phyloP scores from a whole-genome alignment of 1,140 invertebrate species.

The Drosophila arizonae region DNA sequence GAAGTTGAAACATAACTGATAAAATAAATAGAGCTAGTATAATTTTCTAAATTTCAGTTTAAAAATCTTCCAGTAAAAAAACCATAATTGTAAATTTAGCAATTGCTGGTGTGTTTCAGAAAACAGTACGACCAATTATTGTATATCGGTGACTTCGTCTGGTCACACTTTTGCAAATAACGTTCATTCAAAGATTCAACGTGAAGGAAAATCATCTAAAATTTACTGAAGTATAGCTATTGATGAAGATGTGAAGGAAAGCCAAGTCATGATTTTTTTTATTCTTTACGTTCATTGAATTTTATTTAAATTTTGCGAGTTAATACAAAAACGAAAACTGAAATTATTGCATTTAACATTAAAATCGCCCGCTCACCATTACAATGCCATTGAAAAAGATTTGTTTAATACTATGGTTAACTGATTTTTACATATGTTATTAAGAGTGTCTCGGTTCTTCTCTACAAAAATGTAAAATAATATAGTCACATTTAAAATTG shows the following conservation, averaged over 20 bases:
- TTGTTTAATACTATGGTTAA: slow-evolving; percentile 79
- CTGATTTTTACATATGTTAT: slow-evolving; percentile 74
- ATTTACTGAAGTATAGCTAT: neutral
- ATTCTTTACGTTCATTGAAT: slow-evolving; percentile 74
- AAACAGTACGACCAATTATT: neutral
- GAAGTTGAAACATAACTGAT: too few relatives aligned
- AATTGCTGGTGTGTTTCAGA: too few relatives aligned
- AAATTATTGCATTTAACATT: slow-evolving; percentile 76
- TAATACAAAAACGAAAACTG: slow-evolving; percentile 76
- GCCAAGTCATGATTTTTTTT: neutral
- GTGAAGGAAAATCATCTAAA: neutral
- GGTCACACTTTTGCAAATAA: neutral
- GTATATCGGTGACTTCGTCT: neutral
- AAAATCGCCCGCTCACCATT: slow-evolving; percentile 71
- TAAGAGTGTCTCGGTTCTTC: slow-evolving; percentile 68
- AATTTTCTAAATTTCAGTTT: too few relatives aligned
- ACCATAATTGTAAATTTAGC: too few relatives aligned
- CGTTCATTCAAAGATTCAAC: neutral
- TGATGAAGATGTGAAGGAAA: neutral
- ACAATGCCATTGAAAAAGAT: slow-evolving; percentile 73
- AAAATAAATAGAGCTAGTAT: too few relatives aligned
- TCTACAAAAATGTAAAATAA: slow-evolving; percentile 79
- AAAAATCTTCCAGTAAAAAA: too few relatives aligned
- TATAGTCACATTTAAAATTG: slow-evolving; percentile 78
- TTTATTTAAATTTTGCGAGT: slow-evolving; percentile 79